Base-by-base conservation (phyloP, 2,888 invertebrate species). In the Colletes collaris region DNA sequence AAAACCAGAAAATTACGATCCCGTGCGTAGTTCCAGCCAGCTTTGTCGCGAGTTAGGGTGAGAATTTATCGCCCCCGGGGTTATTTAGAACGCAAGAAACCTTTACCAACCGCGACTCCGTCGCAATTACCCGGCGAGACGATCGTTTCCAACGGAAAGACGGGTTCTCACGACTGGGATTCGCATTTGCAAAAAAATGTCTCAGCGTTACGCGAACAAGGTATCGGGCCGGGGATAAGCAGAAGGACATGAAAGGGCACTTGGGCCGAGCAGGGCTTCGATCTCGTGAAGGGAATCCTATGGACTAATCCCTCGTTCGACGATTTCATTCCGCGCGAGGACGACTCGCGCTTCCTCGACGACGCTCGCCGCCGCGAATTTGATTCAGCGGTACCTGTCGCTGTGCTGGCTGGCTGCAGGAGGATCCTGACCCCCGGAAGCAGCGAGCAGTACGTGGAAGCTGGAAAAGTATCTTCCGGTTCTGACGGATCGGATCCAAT, bases 251-350 rank as follows among this genome's bases (percentile, higher is more conserved):
- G 74, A 73, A 76, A 73, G 64, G 49, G 37, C 75, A 49, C 58
- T 75, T 16, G 56, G n/a, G 16, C 56, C 19, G 10, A 27, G 1
- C 27, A 0, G 35, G 44, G 40, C 55, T 60, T 60, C 60, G 58
- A 63, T 63, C 46, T n/a, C 4, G 37, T 16, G 19, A 16, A 2
- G 5, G 13, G 3, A 44, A 55, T 52, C 60, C 49, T 19, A 4
- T 7, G 59, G 71, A 72, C 67, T 83, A 83, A 83, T 83, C 72
- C 59, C 37, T 44, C 37, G 46, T 37, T 46, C 50, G 50, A 64
- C 56, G 68, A 80, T 80, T 76, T 80, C 67, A 68, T 62, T 58
- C 55, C 40, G 11, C 37, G 6, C 40, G 27, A 27, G 27, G 27
- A 27, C 27, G 27, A 27, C 27, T 27, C 27, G 27, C 27, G 27